Percentiles rank a stretch among this genome's conserved stretches.
Conservation (phyloP, 2,797 vertebrate genomes). For the Lacerta agilis region DNA sequence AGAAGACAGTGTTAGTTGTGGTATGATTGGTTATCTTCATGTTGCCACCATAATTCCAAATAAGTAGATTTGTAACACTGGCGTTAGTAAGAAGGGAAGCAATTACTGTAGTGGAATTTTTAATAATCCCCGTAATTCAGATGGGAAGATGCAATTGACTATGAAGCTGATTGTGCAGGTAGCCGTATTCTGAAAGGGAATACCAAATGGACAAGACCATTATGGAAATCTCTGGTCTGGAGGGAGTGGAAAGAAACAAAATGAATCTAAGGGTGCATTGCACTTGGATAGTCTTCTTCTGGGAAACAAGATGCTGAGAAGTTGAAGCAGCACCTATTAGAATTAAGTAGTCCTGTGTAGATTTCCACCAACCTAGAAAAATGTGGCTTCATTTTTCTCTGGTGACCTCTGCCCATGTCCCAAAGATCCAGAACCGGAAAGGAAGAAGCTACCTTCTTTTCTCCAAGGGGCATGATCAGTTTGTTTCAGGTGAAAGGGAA, state of each 20-base stretch:
- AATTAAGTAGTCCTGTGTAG: not conserved
- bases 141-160: not conserved
- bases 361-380: not conserved
- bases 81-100: not conserved
- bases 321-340: not conserved
- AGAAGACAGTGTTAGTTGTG: not conserved
- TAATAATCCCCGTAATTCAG: not conserved
- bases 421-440: not conserved
- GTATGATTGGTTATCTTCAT: not conserved
- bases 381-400: no score
- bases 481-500: not conserved
- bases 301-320: not conserved
- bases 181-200: not conserved
- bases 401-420: not conserved
- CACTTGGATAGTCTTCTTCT: not conserved
- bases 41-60: not conserved
- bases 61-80: not conserved
- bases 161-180: not conserved
- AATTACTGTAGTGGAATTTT: not conserved
- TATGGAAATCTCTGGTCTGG: not conserved
- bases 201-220: not conserved
- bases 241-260: not conserved
- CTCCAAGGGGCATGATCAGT: not conserved
- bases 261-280: not conserved
- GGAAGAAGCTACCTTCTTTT: not conserved